Base-by-base conservation (phyloP, 1,140 invertebrate genomes). In the Oscheius sp. region DNA sequence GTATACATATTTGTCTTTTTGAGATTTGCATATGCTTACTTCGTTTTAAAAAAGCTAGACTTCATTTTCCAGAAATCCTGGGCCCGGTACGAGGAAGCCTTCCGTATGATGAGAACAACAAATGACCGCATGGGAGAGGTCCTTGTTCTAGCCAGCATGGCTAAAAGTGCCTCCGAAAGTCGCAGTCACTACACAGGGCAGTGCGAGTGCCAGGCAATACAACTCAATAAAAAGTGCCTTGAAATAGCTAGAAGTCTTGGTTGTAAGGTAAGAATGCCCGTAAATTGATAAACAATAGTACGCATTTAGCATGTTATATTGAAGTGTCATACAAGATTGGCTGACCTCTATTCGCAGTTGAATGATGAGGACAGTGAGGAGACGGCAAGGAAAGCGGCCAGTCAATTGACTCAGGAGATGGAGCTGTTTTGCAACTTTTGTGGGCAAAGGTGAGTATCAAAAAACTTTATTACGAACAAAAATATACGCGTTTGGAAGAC, bases 341-440 rank as follows among this genome's bases (percentile, higher is more conserved):
- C 82, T 13, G 83, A 83, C 35, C 75, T 83, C 2, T 83, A 84
- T 70, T 63, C 45, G 23, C 77, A 78, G 34, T 63, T 80, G 35
- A 75, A 76, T 45, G 80, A 83, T 28, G 79, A 80, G 31, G 83
- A 83, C 34, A 79, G 71, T 31, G 79, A 82, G 66, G 77, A 84
- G 36, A 55, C 55, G 23, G 81, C 82, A 32, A 45, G 66, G 20
- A 78, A 72, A 65, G 72, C 73, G 15, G 69, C 73, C 45, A 45
- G 38, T 59, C 46, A 59, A 31, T 67, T 83, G 23, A 78, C 82
- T 35, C 82, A 84, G 67, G 80, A 83, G 76, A 84, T 83, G 83
- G 79, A 83, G 64, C 66, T 83, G 26, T 83, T 83, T 59, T 83
- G 82, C 67, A 84, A 83, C 55, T 84, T 83, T 55, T 83, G 82